These are phyloP conservation scores for Nycticebus coucang DNA, from an alignment of 2,113 vertebrate species.

Conservation along the genomic window DNA sequence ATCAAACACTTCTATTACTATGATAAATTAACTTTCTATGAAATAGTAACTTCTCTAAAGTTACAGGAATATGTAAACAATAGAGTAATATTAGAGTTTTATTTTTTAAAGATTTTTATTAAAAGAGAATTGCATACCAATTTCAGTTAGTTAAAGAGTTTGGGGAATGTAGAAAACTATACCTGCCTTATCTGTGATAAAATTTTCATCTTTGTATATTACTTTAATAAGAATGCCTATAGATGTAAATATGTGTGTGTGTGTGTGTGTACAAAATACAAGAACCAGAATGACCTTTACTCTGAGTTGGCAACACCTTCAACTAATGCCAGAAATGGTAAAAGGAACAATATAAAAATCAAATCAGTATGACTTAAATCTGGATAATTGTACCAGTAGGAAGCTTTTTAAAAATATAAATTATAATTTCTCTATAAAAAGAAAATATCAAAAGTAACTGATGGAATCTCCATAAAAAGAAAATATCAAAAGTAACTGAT, in stretches of 20 bases:
- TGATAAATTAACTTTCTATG: conserved; percentile 51
- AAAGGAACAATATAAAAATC: conserved; percentile 63
- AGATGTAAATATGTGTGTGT: conserved; percentile 19
- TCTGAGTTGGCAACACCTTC: conserved; percentile 43
- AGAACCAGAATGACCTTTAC: conserved; percentile 57
- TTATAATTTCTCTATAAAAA: background rate
- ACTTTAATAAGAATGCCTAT: conserved; percentile 69
- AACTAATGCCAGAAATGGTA: conserved; percentile 69
- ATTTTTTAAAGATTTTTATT: background rate
- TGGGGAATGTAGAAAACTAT: conserved; percentile 24
- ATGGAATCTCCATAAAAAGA: background rate
- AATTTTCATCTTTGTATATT: conserved; percentile 47
- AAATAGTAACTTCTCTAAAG: background rate
- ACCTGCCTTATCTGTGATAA: conserved; percentile 17
- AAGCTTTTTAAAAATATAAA: background rate
- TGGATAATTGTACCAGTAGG: conserved; percentile 32
- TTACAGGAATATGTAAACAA: conserved; percentile 56
- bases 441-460: background rate
- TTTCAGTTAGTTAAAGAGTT: conserved; percentile 57
- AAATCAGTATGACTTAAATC: conserved; percentile 66
- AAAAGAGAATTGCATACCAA: conserved; percentile 12
- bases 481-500: background rate
- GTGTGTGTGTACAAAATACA: background rate
- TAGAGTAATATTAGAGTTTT: background rate
- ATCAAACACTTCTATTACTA: conserved; percentile 20